Evolutionary conservation across 2,113 vertebrate species (phyloP), one percentile per base, ranked within the genome.

Genomic region (Casuarius casuarius): DNA sequence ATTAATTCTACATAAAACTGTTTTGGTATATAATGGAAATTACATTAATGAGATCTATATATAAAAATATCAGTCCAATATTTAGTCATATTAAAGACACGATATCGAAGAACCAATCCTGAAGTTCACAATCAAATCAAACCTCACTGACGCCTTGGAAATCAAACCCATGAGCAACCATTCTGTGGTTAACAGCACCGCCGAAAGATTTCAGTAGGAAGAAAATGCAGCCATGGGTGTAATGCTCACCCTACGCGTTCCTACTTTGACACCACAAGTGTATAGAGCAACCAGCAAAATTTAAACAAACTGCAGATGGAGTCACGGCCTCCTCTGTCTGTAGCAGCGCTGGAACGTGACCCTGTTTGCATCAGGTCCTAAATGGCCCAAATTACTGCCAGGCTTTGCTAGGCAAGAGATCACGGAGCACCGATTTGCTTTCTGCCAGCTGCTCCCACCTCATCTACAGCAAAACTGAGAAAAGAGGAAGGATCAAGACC

Each of bases 401-500:
- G 35, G 23, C 35, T 58, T 74, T 1, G 2, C 29, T 9, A 72
- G 35, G n/a, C 46, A 61, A 4, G 44, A 70, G 67, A 63, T 52
- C 28, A 65, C 2, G 0, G 28, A 76, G 58, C 14, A 9, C 38
- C 42, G 31, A 33, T 18, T 19, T 23, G 29, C 29, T 31, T 20
- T 56, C 54, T 5, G 40, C 29, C 15, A 19, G 38, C 13, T 59
- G 29, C 73, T 33, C 40, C 31, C 44, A 33, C 23, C 51, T 26
- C 28, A 4, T 52, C 0, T 1, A 31, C 31, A 0, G 0, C 1
- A 0, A 61, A 59, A 59, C 68, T 23, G 29, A 38, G 56, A 68
- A 70, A 62, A 72, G 28, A 19, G 19, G 29, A 46, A 58, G 28
- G 23, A 87, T 42, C 26, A 31, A n/a, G 46, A 71, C n/a, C 87